Evolutionary conservation across 2,797 vertebrate species (phyloP).

Genomic region (Helostoma temminkii): DNA sequence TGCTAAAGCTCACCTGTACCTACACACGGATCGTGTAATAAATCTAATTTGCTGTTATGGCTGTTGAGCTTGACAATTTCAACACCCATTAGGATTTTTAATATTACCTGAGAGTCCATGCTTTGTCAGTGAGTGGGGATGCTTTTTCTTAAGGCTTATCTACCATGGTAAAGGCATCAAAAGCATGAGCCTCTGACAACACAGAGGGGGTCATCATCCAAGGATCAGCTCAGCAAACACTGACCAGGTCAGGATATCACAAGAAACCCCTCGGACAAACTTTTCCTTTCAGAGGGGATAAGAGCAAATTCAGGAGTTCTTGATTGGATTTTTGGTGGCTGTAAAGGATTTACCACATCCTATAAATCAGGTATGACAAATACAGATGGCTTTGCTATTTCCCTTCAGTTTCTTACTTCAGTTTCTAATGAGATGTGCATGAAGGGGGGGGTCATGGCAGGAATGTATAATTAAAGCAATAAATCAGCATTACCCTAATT

Average conservation of each 20-base stretch:
- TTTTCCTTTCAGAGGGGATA: slow-evolving; percentile 78
- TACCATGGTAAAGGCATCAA: slow-evolving; percentile 90
- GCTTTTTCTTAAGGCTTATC: slow-evolving; percentile 87
- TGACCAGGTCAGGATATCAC: slow-evolving; percentile 84
- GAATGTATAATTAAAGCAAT: slow-evolving; percentile 77
- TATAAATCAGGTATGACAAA: slow-evolving; percentile 95
- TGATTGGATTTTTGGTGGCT: slow-evolving; percentile 87
- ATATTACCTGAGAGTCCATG: slow-evolving; percentile 75
- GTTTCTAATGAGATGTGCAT: slow-evolving; percentile 77
- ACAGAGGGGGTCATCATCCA: slow-evolving; percentile 87
- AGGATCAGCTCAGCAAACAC: slow-evolving; percentile 89
- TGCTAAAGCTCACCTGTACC: slow-evolving; percentile 74
- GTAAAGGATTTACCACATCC: slow-evolving; percentile 88
- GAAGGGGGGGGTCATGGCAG: slow-evolving; percentile 77
- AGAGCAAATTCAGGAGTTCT: slow-evolving; percentile 77
- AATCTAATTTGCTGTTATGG: slow-evolving; percentile 87
- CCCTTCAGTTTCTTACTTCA: slow-evolving; percentile 78
- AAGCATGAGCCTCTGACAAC: slow-evolving; percentile 91
- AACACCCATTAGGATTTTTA: slow-evolving; percentile 83
- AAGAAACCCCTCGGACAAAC: slow-evolving; percentile 82
- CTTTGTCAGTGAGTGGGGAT: slow-evolving; percentile 81
- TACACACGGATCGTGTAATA: slow-evolving; percentile 85
- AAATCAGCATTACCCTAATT: slow-evolving; percentile 81
- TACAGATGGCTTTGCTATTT: slow-evolving; percentile 80
- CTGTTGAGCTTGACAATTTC: slow-evolving; percentile 83